phyloP scores from a whole-genome alignment of 2,888 invertebrate species.

The Sturmia bella region DNA sequence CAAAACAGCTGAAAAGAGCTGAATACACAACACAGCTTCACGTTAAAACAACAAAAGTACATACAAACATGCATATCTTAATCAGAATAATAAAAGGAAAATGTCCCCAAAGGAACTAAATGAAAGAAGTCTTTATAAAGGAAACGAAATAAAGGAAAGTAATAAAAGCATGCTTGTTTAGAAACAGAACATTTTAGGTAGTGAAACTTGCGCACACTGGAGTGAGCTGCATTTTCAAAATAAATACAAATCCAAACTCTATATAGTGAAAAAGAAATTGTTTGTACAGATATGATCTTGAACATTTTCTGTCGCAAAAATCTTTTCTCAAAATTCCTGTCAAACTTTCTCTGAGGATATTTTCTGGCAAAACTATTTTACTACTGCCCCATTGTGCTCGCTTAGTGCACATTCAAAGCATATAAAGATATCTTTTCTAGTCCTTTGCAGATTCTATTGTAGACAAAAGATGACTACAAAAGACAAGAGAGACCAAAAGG shows the following conservation, averaged over 20 bases:
- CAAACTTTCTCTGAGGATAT: no score
- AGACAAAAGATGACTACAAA: constrained; percentile 43
- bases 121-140: constrained; percentile 18
- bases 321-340: no score
- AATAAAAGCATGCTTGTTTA: constrained; percentile 1
- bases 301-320: no score
- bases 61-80: constrained; percentile 54
- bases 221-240: no score
- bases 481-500: constrained; percentile 42
- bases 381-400: not conserved
- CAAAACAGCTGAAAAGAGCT: not conserved
- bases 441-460: constrained; percentile 5
- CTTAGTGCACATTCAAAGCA: constrained; percentile 23
- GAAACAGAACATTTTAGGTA: not conserved
- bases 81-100: constrained; percentile 27
- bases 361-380: no score
- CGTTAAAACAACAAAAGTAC: constrained; percentile 50
- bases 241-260: no score
- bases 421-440: constrained; percentile 13
- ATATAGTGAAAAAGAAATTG: no score
- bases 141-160: constrained; percentile 14
- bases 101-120: constrained; percentile 33
- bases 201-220: no score
- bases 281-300: no score
- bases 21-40: constrained; percentile 2